Evolutionary conservation across 2,113 vertebrate species (phyloP).

Genomic region (Oreotrochilus melanogaster): DNA sequence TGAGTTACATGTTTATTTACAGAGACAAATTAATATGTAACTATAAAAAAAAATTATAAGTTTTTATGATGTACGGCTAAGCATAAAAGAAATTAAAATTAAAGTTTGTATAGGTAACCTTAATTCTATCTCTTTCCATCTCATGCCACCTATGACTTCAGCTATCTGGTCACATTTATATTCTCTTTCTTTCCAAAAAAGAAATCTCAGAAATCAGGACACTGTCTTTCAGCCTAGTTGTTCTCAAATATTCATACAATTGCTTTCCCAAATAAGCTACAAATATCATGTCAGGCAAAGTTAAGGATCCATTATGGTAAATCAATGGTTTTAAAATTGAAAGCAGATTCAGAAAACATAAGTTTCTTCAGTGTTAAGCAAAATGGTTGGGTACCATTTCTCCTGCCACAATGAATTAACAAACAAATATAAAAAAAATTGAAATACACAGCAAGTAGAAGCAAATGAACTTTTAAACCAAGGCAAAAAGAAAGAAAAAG

Average conservation of each 20-base stretch:
- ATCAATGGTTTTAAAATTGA: background rate
- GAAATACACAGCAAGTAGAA: background rate
- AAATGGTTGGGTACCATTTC: background rate
- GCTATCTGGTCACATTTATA: background rate
- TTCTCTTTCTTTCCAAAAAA: background rate
- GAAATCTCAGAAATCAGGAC: background rate
- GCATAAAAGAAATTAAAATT: background rate
- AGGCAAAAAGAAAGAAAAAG: background rate
- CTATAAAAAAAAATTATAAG: background rate
- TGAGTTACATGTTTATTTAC: background rate
- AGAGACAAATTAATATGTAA: background rate
- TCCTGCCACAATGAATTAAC: background rate
- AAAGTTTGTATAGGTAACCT: background rate
- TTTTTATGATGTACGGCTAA: background rate
- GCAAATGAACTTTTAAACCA: background rate
- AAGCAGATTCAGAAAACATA: background rate
- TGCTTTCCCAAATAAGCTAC: background rate
- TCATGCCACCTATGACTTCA: background rate
- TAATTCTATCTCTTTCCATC: background rate
- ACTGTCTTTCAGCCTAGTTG: background rate
- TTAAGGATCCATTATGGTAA: background rate
- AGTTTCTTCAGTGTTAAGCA: background rate
- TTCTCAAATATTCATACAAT: background rate
- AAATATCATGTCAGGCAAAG: background rate
- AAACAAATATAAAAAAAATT: background rate